These are phyloP conservation scores for Sinocyclocheilus grahami DNA, from an alignment of 2,113 vertebrate genomes.

Conservation along the genomic window DNA sequence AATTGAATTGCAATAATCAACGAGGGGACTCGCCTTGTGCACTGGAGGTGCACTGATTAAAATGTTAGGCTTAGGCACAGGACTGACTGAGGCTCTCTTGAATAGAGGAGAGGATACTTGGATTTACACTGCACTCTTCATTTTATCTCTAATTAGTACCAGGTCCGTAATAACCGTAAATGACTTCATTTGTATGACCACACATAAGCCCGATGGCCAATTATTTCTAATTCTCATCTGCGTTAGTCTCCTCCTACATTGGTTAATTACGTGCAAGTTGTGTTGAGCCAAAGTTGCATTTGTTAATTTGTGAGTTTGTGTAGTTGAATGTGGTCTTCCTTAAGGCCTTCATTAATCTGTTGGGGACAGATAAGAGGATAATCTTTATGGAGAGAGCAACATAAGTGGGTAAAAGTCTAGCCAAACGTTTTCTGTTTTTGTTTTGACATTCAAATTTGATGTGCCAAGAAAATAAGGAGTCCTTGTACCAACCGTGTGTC, in stretches of 20 bases:
- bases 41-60: slow-evolving; percentile 78
- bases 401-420: neutral
- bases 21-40: slow-evolving; percentile 73
- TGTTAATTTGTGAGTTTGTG: slow-evolving; percentile 18
- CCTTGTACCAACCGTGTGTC: no score
- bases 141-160: slow-evolving; percentile 77
- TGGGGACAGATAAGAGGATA: slow-evolving; percentile 37
- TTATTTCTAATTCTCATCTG: slow-evolving; percentile 69
- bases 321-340: slow-evolving; percentile 18
- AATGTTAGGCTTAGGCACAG: slow-evolving; percentile 74
- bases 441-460: slow-evolving; percentile 51
- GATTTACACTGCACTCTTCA: slow-evolving; percentile 72
- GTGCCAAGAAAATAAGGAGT: neutral
- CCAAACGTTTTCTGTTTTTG: neutral
- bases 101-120: slow-evolving; percentile 74
- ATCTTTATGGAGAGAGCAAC: slow-evolving; percentile 5
- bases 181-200: slow-evolving; percentile 75
- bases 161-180: slow-evolving; percentile 74
- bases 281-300: neutral
- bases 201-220: slow-evolving; percentile 67
- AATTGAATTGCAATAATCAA: slow-evolving; percentile 80
- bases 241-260: slow-evolving; percentile 25
- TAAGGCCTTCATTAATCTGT: slow-evolving; percentile 29
- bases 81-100: slow-evolving; percentile 71
- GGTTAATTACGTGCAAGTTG: slow-evolving; percentile 61